Evolutionary conservation across 1,140 invertebrate genomes (phyloP), one percentile per base, ranked within the genome.

Genomic region (Leptonema lineaticorne): DNA sequence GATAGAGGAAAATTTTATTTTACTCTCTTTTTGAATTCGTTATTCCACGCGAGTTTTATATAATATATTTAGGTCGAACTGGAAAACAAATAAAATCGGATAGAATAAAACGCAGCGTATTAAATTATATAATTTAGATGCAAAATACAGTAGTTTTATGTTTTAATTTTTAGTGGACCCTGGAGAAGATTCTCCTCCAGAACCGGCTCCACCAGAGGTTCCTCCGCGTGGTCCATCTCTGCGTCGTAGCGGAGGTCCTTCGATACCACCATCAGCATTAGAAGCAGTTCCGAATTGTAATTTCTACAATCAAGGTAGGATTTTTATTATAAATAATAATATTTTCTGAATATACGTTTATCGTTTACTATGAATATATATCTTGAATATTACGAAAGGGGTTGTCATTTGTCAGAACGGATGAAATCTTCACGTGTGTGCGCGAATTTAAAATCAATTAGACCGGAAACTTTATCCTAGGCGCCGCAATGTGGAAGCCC

Each of bases 151-250:
- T n/a, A n/a, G n/a, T n/a, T n/a, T n/a, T n/a, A n/a, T n/a, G 11
- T 46, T 16, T 7, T 53, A 26, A 53, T 26, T 26, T 3, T 53
- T 53, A 24, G 27, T 26, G 87, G 85, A 85, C 71, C 78, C 79
- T 5, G 81, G 83, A 45, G 83, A 86, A 69, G 87, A 90, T 66
- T 88, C 87, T 0, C 88, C 89, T 2, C 89, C 88, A 1, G 89
- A 90, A 75, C 89, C 89, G 1, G 89, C 89, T 8, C 89, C 89
- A 9, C 89, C 89, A 0, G 88, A 90, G 77, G 87, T 90, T 6
- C 89, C 89, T 7, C 88, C 89, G 0, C 79, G 89, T 41, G 88
- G 89, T 4, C 87, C 87, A 2, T 90, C 88, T 26, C 78, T 90
- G 16, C 87, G 89, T 75, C 77, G 84, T 29, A 81, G 77, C 0